Evolutionary conservation across 1,140 invertebrate species (phyloP).

Genomic region (Piezodorus guildinii): DNA sequence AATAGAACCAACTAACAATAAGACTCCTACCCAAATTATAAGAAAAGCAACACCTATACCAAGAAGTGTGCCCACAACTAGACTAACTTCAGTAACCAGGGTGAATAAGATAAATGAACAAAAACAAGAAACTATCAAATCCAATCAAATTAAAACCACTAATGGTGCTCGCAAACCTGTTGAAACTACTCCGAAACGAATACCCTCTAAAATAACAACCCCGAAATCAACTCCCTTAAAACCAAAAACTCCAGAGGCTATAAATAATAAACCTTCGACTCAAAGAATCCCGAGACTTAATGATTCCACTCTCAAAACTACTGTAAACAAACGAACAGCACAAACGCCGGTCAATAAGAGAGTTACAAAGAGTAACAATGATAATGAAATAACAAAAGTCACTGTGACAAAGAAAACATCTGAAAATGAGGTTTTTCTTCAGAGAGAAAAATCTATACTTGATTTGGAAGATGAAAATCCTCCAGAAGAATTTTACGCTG

Average conservation of each 20-base stretch:
- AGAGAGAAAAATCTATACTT: slow-evolving; percentile 12
- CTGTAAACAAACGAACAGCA: too few species aligned
- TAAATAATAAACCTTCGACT: too few species aligned
- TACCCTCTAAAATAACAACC: not conserved
- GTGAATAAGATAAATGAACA: not conserved
- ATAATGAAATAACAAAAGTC: too few species aligned
- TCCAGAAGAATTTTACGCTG: slow-evolving; percentile 30
- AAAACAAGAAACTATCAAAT: not conserved
- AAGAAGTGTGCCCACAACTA: not conserved
- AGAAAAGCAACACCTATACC: slow-evolving; percentile 3
- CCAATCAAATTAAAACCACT: not conserved
- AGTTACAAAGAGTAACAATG: too few species aligned
- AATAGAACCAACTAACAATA: not conserved
- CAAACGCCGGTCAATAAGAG: too few species aligned
- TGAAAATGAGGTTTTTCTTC: not conserved
- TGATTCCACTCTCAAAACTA: too few species aligned
- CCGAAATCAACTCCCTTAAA: not conserved
- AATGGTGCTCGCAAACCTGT: not conserved
- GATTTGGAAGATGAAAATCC: slow-evolving; percentile 30
- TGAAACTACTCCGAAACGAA: not conserved
- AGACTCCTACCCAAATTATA: not conserved
- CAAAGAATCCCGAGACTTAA: too few species aligned
- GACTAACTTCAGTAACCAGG: not conserved
- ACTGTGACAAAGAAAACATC: too few species aligned
- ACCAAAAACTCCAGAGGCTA: not conserved